These are phyloP conservation scores for Ganaspis brasiliensis DNA, from an alignment of 2,888 invertebrate genomes.

Conservation along the genomic window DNA sequence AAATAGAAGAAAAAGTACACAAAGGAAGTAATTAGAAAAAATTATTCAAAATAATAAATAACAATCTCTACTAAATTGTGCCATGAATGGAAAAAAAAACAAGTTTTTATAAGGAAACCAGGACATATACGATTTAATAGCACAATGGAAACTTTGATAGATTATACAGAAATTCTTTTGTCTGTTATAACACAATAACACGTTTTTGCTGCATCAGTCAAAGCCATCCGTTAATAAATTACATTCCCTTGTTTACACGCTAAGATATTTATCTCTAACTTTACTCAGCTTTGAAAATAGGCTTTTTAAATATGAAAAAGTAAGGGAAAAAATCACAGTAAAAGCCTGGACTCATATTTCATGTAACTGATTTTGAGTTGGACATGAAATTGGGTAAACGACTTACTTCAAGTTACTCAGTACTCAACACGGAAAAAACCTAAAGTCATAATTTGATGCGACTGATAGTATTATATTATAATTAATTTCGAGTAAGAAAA, in stretches of 20 bases:
- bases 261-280: conserved; percentile 8
- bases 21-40: too few relatives aligned
- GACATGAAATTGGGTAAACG: too few relatives aligned
- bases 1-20: too few relatives aligned
- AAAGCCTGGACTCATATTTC: neutral
- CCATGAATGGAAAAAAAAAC: neutral
- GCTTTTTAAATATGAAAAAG: neutral
- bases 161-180: conserved; percentile 20
- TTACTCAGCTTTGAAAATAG: conserved; percentile 4
- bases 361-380: too few relatives aligned
- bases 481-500: too few relatives aligned
- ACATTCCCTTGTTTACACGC: neutral
- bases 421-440: too few relatives aligned
- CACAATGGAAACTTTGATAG: conserved; percentile 16
- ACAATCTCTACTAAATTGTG: too few relatives aligned
- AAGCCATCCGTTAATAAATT: conserved; percentile 22
- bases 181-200: conserved; percentile 12
- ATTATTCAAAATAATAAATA: too few relatives aligned
- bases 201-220: conserved; percentile 5
- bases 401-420: too few relatives aligned
- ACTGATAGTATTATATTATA: too few relatives aligned
- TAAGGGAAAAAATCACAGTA: neutral
- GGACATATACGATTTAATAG: conserved; percentile 19
- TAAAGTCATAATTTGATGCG: too few relatives aligned
- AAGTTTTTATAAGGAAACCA: too few relatives aligned